phyloP scores from a whole-genome alignment of 2,113 vertebrate genomes.

The Spea bombifrons region DNA sequence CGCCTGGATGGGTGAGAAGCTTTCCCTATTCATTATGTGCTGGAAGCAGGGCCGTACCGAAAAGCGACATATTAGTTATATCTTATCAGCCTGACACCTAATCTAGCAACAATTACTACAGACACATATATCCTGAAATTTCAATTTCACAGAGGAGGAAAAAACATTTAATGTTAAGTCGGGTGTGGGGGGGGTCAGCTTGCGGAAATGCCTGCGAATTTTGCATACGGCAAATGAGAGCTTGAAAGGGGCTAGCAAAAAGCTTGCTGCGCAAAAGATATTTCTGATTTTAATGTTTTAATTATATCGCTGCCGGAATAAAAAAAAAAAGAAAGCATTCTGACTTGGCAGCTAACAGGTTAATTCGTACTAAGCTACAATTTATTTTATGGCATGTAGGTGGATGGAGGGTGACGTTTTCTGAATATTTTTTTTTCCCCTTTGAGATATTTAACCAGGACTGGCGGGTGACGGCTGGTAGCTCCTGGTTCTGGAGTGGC shows the following conservation, averaged over 20 bases:
- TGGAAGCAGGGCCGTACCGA: slow-evolving; percentile 63
- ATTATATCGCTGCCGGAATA: neutral
- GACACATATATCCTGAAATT: slow-evolving; percentile 74
- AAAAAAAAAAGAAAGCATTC: neutral
- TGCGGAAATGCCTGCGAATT: neutral
- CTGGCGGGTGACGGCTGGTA: too few species aligned
- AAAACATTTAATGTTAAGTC: slow-evolving; percentile 67
- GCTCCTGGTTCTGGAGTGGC: too few species aligned
- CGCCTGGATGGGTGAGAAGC: slow-evolving; percentile 67
- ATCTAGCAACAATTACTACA: slow-evolving; percentile 81
- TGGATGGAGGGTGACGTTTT: too few species aligned
- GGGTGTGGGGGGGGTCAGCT: neutral
- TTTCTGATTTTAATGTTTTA: neutral
- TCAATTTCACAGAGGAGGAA: slow-evolving; percentile 63
- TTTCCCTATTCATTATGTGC: slow-evolving; percentile 73
- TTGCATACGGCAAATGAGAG: slow-evolving; percentile 24
- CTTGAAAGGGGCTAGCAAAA: slow-evolving; percentile 15
- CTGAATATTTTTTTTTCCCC: too few species aligned
- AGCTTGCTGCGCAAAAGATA: rapidly evolving
- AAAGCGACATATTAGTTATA: slow-evolving; percentile 77
- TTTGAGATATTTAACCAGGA: too few species aligned
- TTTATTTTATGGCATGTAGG: too few species aligned
- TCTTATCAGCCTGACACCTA: slow-evolving; percentile 81
- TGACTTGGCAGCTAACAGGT: neutral
- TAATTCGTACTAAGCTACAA: too few species aligned